Conservation (phyloP, 2,113 vertebrate genomes). For the Polypterus senegalus region DNA sequence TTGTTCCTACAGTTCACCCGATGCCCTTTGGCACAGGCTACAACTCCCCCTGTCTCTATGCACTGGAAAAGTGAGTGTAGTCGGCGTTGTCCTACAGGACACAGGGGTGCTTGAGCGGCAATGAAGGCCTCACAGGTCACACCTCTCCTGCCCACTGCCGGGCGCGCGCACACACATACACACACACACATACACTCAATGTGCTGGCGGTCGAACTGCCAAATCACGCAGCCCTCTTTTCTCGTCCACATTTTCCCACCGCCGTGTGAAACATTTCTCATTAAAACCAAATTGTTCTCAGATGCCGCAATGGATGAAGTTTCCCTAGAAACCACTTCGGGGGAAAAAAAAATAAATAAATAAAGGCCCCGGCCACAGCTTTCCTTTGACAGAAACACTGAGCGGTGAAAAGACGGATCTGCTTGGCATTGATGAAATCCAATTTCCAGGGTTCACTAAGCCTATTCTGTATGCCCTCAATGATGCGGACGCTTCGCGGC, state of each 20-base stretch:
- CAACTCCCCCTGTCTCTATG: no score
- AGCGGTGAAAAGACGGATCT: slow-evolving; percentile 69
- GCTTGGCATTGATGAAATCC: slow-evolving; percentile 70
- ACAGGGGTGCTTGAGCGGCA: slow-evolving; percentile 3
- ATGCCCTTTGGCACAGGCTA: no score
- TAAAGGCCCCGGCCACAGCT: slow-evolving; percentile 32
- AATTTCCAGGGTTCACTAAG: slow-evolving; percentile 79
- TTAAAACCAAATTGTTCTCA: slow-evolving; percentile 84
- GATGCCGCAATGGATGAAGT: slow-evolving; percentile 62
- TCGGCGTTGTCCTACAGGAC: neutral
- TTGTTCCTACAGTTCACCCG: no score
- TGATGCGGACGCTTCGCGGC: no score
- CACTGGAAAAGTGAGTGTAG: no score
- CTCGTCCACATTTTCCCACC: slow-evolving; percentile 69
- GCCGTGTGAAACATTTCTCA: slow-evolving; percentile 65
- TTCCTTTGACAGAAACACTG: slow-evolving; percentile 66
- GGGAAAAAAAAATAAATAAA: slow-evolving; percentile 31
- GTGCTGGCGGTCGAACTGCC: slow-evolving; percentile 32
- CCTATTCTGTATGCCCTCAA: slow-evolving; percentile 45
- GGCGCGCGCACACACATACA: neutral
- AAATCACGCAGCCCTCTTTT: slow-evolving; percentile 50
- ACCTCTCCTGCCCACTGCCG: slow-evolving; percentile 13
- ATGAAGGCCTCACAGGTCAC: slow-evolving; percentile 12
- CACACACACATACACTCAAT: neutral
- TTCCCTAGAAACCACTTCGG: slow-evolving; percentile 70